These are phyloP conservation scores for Sebastes umbrosus DNA, from an alignment of 2,797 vertebrate species.

Conservation along the genomic window DNA sequence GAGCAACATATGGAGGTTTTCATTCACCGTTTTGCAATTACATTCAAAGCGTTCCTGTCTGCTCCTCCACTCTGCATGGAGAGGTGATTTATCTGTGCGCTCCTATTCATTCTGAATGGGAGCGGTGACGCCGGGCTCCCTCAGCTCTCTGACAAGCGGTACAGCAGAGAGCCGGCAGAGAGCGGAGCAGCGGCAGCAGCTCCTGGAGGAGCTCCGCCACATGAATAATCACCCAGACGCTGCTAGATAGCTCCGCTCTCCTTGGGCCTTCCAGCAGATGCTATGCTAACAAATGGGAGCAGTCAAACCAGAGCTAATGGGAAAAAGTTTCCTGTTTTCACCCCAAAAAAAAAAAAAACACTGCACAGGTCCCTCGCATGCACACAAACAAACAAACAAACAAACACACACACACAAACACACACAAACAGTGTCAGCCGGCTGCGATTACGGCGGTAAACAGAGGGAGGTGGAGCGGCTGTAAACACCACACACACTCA, in stretches of 20 bases:
- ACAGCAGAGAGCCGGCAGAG: conserved; percentile 42
- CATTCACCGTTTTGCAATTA: conserved; percentile 45
- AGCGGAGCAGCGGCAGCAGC: conserved; percentile 18
- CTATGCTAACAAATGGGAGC: conserved; percentile 76
- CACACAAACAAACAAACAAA: not conserved
- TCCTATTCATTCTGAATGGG: conserved; percentile 47
- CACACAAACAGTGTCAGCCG: not conserved
- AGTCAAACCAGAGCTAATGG: conserved; percentile 69
- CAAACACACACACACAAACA: not conserved
- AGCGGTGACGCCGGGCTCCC: conserved; percentile 43
- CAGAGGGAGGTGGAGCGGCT: not conserved
- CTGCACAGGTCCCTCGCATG: not conserved
- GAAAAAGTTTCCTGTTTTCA: conserved; percentile 57
- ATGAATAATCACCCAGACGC: conserved; percentile 70
- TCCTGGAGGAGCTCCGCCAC: conserved; percentile 35
- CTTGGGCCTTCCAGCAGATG: conserved; percentile 73
- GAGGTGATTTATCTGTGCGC: conserved; percentile 65
- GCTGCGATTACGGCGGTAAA: not conserved
- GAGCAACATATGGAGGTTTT: conserved; percentile 54
- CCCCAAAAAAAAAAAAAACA: not conserved
- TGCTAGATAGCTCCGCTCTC: conserved; percentile 57
- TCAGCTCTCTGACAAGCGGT: conserved; percentile 52
- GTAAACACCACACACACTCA: not conserved
- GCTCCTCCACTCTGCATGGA: conserved; percentile 46
- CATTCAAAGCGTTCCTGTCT: conserved; percentile 48